Conservation (phyloP, 2,113 vertebrate genomes). For the Gracilinanus agilis region DNA sequence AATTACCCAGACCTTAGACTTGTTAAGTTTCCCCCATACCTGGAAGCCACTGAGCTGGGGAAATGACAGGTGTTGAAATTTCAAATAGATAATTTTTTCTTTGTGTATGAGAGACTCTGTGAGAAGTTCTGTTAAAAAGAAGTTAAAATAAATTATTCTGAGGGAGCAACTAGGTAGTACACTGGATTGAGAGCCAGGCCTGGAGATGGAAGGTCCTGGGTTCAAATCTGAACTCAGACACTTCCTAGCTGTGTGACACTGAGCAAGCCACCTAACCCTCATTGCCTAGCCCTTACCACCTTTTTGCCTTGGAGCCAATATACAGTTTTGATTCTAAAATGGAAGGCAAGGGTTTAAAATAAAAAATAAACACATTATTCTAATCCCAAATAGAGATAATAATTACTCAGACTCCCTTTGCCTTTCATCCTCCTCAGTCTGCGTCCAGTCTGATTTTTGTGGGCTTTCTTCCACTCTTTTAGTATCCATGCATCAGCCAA, state of each 20-base stretch:
- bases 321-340: too few relatives aligned
- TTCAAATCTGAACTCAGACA: too few relatives aligned
- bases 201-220: too few relatives aligned
- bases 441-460: not conserved
- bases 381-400: not conserved
- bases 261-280: too few relatives aligned
- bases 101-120: not conserved
- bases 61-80: not conserved
- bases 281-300: too few relatives aligned
- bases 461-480: not conserved
- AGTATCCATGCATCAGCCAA: not conserved
- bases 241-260: too few relatives aligned
- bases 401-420: not conserved
- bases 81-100: not conserved
- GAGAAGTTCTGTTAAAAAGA: not conserved
- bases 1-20: not conserved
- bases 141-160: not conserved
- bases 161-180: too few relatives aligned
- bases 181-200: too few relatives aligned
- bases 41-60: not conserved
- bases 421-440: not conserved
- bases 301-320: too few relatives aligned
- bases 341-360: too few relatives aligned
- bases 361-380: not conserved
- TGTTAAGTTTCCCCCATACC: not conserved